Base-by-base conservation (phyloP, 2,888 invertebrate genomes). In the Sphecodes monilicornis region DNA sequence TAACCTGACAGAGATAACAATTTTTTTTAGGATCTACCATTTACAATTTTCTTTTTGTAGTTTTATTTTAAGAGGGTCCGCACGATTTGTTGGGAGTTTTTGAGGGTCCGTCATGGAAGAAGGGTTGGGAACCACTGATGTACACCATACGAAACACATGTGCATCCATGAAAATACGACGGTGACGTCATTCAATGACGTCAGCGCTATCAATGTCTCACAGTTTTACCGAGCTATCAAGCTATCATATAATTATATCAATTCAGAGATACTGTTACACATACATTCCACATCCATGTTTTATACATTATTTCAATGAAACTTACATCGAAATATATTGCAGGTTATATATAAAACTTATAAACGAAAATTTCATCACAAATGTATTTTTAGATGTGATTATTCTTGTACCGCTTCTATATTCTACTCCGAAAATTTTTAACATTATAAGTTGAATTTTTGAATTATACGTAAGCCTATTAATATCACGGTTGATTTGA, bases 161-260 rank as follows among this genome's bases (percentile, higher is more conserved):
- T 73, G 57, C 54, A 64, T 13, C 22, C 64, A n/a, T 64, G 57
- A 73, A 81, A 85, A 85, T 85, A 80, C 68, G 43, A 71, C n/a
- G 43, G 74, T 86, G 86, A 86, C 85, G 86, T 86, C 86, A 86
- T 18, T 26, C 41, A 64, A 85, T 86, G 85, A 85, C 85, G 85
- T 86, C 77, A 85, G 71, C 77, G 64, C 22, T 54, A 73, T 57
- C 50, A 72, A 54, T 36, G 43, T 36, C 82, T 76, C 64, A 72
- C 29, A n/a, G n/a, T n/a, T n/a, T n/a, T n/a, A n/a, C n/a, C n/a
- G n/a, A n/a, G n/a, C n/a, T n/a, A n/a, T n/a, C 60, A 26, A 46
- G 60, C 41, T 29, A 74, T 16, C 54, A 73, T 29, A 77, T 26
- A 54, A 68, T 57, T 18, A 29, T 36, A 22, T 26, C 16, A 29